Evolutionary conservation across 2,888 invertebrate genomes (phyloP).

Genomic region (Subacronicta megacephala): DNA sequence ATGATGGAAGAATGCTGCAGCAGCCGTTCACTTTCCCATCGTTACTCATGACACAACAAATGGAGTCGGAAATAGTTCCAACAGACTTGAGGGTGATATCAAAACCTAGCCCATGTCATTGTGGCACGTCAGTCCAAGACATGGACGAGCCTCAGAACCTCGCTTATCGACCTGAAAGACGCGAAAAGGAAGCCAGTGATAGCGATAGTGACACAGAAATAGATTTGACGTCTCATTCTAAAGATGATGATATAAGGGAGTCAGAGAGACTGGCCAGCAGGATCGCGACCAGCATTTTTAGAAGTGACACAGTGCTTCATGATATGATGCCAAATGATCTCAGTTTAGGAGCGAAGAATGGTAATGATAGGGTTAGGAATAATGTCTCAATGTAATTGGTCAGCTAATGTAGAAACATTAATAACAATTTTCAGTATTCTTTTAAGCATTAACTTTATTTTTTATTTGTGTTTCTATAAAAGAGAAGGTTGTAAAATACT

Average conservation of each 20-base stretch:
- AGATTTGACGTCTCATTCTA: conserved; percentile 86
- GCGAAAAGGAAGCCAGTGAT: conserved; percentile 72
- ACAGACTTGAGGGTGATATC: conserved; percentile 82
- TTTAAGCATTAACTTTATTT: no score
- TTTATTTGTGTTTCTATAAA: conserved; percentile 30
- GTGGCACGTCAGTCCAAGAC: conserved; percentile 61
- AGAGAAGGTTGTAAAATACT: conserved; percentile 24
- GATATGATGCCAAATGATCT: conserved; percentile 87
- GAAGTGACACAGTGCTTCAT: conserved; percentile 82
- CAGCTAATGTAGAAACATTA: no score
- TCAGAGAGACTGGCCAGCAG: conserved; percentile 81
- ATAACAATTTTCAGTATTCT: conserved; percentile 6
- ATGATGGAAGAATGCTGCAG: conserved; percentile 78
- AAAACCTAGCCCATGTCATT: conserved; percentile 77
- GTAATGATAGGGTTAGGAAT: conserved; percentile 72
- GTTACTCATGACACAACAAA: conserved; percentile 75
- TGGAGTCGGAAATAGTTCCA: conserved; percentile 76
- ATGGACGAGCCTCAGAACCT: conserved; percentile 80
- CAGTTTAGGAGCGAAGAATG: conserved; percentile 78
- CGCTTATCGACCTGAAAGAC: conserved; percentile 74
- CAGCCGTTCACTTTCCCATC: conserved; percentile 78
- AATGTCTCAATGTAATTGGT: conserved; percentile 71
- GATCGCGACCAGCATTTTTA: conserved; percentile 84
- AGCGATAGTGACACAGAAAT: conserved; percentile 87
- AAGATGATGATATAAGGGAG: conserved; percentile 84